A percentile compares a stretch with the other conserved stretches of the same genome.
These are phyloP conservation scores for Elanoides forficatus DNA, from an alignment of 2,113 vertebrate species.

Conservation along the genomic window DNA sequence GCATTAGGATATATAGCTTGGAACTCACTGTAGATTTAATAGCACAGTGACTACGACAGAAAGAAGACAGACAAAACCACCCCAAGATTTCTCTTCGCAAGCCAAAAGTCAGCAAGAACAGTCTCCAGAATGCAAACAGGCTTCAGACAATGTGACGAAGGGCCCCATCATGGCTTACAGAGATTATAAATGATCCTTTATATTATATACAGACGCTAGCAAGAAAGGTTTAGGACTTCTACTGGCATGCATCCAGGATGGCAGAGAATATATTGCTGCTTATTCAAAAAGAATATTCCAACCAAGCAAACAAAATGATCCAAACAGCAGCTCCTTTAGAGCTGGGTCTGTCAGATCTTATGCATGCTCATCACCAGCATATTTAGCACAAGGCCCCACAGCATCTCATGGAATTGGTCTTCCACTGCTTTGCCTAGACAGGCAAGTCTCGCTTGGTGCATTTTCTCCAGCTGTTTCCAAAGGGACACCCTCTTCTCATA, in stretches of 20 bases:
- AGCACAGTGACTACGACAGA: neutral
- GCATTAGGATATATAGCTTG: neutral
- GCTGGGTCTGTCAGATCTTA: neutral
- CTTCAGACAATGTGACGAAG: neutral
- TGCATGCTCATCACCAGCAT: neutral
- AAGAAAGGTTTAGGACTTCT: slow-evolving; percentile 21
- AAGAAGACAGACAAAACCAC: neutral
- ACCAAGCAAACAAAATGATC: neutral
- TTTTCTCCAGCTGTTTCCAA: neutral
- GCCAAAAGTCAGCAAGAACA: neutral
- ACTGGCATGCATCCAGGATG: slow-evolving; percentile 33
- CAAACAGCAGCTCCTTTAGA: neutral
- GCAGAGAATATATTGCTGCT: slow-evolving; percentile 26
- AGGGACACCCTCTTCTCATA: neutral
- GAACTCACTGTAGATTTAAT: neutral
- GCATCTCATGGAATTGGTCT: neutral
- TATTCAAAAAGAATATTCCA: neutral
- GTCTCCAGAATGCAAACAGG: neutral
- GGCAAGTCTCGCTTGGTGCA: neutral
- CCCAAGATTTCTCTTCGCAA: neutral
- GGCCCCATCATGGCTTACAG: slow-evolving; percentile 6
- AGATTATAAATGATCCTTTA: slow-evolving; percentile 51
- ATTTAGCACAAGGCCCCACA: neutral
- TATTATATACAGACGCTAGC: slow-evolving; percentile 47
- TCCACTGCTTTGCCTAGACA: neutral